Evolutionary conservation across 1,140 invertebrate genomes (phyloP), one percentile per base, ranked within the genome.

Genomic region (Drosophila ohnishii): DNA sequence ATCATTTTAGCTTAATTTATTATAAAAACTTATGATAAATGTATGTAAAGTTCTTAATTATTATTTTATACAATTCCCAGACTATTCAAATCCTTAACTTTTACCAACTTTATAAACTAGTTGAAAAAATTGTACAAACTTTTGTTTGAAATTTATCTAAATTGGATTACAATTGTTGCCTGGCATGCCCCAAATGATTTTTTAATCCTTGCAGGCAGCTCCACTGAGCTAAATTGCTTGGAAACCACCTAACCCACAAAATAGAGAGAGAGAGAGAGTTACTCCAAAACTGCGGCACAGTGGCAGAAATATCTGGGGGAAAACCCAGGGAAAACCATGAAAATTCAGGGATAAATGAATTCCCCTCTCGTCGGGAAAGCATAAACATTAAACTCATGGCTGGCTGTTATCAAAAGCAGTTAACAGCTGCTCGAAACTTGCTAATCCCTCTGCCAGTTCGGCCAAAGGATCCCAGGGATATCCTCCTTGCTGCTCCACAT

Each of bases 361-460:
- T 35, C 13, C 34, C 19, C 39, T 16, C n/a, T 30, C 32, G 30
- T 60, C 16, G 6, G 16, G 34, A 14, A 11, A 34, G 30, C 45
- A 55, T 45, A 53, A 69, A 69, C 45, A 66, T 53, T 37, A 58
- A 75, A 50, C 28, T 35, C 28, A 55, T 48, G 63, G 50, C 51
- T 47, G 42, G 14, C 56, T 72, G 60, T 34, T 51, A 56, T 40
- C 55, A 47, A 32, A 69, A 53, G 65, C 65, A 69, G 65, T 69
- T 69, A 69, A 66, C 65, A 69, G 62, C 62, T 69, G 65, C 28
- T 42, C 28, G 66, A 69, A 69, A 64, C 63, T 69, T 62, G 47
- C 65, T 69, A 69, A 69, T 69, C 65, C 65, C 59, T n/a, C 40
- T 50, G 44, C 57, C 30, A 39, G 55, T 53, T 53, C 25, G 65